These are phyloP conservation scores for Ceyx margarethae DNA, from an alignment of 2,113 vertebrate species.

Conservation along the genomic window DNA sequence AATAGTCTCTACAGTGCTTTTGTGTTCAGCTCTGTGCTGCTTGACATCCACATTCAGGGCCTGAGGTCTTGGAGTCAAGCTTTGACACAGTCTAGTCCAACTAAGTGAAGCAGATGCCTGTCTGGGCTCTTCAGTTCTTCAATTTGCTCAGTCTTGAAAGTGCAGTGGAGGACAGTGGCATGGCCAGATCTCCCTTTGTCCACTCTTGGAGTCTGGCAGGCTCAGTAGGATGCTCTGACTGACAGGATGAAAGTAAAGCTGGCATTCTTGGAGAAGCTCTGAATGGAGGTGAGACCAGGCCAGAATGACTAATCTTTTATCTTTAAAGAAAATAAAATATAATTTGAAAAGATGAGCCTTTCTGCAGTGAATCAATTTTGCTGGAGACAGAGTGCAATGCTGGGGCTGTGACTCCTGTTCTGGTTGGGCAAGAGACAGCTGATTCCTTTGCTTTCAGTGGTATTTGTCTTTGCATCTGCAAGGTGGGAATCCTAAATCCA, in stretches of 20 bases:
- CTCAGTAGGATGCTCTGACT: not conserved
- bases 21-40: not conserved
- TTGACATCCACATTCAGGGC: not conserved
- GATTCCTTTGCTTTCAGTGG: not conserved
- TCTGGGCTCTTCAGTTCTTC: not conserved
- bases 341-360: not conserved
- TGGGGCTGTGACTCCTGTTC: not conserved
- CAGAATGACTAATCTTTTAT: not conserved
- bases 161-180: not conserved
- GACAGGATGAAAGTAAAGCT: not conserved
- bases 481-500: not conserved
- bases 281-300: not conserved
- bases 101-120: not conserved
- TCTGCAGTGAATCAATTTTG: fast-evolving
- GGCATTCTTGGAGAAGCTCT: not conserved
- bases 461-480: not conserved
- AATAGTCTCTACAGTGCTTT: not conserved
- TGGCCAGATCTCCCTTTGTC: not conserved
- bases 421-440: not conserved
- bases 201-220: not conserved
- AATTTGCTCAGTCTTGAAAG: not conserved
- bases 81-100: not conserved
- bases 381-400: not conserved
- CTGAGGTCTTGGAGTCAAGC: not conserved
- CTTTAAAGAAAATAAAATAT: not conserved